Base-by-base conservation (phyloP, 2,797 vertebrate species). In the Tokudaia muenninki region DNA sequence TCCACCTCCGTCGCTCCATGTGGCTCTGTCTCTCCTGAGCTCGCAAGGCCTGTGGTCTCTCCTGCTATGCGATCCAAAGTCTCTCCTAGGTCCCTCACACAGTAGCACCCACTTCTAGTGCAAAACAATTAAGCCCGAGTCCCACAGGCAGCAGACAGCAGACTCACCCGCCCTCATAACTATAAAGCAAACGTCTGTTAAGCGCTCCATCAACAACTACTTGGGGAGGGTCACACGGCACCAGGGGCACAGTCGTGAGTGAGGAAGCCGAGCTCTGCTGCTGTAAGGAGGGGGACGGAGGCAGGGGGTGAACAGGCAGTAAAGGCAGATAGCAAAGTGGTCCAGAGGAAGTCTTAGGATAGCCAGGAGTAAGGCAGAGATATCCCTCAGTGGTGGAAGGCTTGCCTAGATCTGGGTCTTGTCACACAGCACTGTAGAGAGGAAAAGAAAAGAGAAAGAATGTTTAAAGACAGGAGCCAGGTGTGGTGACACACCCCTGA, bases 1-100 rank as follows among this genome's bases (percentile, higher is more conserved):
- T 59, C 74, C 34, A 26, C 9, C 65, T 50, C 50, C 44, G 77
- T 12, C 3, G 2, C 31, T 34, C 17, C 4, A 0, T 0, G 12
- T 24, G 81, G 10, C 86, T 75, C 59, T 7, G 90, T 34, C 63
- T 17, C 41, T 74, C 17, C 78, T 57, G n/a, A 11, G 4, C 29
- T 31, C 52, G 21, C 34, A 26, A 26, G 52, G 12, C 17, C 83
- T 13, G 57, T 13, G n/a, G 26, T 31, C 67, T 14, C 87, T 79
- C 75, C 31, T 12, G 14, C 52, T 72, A 37, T 67, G 59, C 47
- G 22, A 1, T 0, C 80, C 34, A 26, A 52, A 44, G 0, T 47
- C 75, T 1, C 0, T 3, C 6, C 65, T 4, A 0, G 9, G 87
- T 44, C 47, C 91, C 88, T 41, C 41, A 29, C 17, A 24, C 12